These are phyloP conservation scores for Synaphobranchus kaupii DNA, from an alignment of 2,797 vertebrate genomes.

Conservation along the genomic window DNA sequence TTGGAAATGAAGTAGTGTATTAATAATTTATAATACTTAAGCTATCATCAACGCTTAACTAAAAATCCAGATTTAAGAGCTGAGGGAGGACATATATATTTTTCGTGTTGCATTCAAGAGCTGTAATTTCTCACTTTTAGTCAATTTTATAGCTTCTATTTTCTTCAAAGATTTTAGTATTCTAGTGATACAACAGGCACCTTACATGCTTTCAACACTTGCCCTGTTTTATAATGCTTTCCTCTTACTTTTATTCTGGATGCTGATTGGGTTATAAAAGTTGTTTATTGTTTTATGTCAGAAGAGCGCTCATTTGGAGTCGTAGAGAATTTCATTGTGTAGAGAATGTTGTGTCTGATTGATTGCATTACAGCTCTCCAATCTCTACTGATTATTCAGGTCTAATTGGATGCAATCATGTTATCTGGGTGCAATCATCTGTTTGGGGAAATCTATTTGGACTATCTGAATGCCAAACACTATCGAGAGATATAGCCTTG, in stretches of 20 bases:
- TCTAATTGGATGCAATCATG: background rate
- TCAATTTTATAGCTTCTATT: background rate
- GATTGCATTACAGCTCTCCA: background rate
- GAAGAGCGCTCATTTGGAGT: background rate
- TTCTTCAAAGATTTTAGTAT: background rate
- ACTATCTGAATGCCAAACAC: background rate
- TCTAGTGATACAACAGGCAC: background rate
- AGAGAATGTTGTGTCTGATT: background rate
- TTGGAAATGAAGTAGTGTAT: background rate
- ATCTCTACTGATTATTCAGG: background rate
- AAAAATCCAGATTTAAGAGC: background rate
- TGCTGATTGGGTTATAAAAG: background rate
- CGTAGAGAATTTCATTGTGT: background rate
- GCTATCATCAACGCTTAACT: background rate
- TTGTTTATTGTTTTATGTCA: background rate
- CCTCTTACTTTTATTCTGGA: background rate
- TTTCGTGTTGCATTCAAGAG: background rate
- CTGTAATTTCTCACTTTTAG: background rate
- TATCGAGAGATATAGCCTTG: background rate
- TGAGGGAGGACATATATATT: background rate
- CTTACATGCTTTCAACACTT: background rate
- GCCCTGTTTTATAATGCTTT: background rate
- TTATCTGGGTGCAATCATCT: background rate
- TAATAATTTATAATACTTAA: background rate
- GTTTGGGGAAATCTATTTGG: background rate